These are phyloP conservation scores for Rynchops niger DNA, from an alignment of 2,113 vertebrate genomes.

Conservation along the genomic window DNA sequence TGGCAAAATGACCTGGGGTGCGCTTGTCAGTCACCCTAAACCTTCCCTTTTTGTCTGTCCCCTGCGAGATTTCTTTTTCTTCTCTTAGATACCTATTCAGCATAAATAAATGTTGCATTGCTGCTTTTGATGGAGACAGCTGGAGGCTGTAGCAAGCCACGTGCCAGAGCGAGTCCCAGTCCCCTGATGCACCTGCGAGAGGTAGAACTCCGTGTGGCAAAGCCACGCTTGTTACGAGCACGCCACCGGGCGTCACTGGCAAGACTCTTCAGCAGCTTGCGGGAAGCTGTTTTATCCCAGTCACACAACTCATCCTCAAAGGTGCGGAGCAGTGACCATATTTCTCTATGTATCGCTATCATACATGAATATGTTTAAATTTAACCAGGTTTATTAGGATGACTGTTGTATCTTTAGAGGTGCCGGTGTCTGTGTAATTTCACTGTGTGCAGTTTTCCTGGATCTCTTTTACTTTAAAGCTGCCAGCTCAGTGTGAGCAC, in stretches of 20 bases:
- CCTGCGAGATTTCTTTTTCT: not conserved
- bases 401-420: not conserved
- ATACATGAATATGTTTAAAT: not conserved
- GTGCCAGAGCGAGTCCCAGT: not conserved
- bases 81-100: not conserved
- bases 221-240: constrained; percentile 68
- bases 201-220: constrained; percentile 29
- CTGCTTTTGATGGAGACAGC: constrained; percentile 67
- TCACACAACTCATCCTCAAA: constrained; percentile 72
- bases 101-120: not conserved
- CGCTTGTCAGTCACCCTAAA: not conserved
- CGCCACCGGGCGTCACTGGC: constrained; percentile 64
- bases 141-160: not conserved
- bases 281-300: constrained; percentile 62
- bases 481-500: not conserved
- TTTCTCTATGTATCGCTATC: not conserved
- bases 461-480: not conserved
- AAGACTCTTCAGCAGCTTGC: constrained; percentile 70
- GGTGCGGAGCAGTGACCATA: constrained; percentile 54
- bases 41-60: not conserved
- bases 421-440: not conserved
- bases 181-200: not conserved
- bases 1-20: not conserved
- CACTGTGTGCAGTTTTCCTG: not conserved
- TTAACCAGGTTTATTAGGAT: not conserved